Evolutionary conservation across 1,140 invertebrate species (phyloP).

Genomic region (Aphidius ervi): DNA sequence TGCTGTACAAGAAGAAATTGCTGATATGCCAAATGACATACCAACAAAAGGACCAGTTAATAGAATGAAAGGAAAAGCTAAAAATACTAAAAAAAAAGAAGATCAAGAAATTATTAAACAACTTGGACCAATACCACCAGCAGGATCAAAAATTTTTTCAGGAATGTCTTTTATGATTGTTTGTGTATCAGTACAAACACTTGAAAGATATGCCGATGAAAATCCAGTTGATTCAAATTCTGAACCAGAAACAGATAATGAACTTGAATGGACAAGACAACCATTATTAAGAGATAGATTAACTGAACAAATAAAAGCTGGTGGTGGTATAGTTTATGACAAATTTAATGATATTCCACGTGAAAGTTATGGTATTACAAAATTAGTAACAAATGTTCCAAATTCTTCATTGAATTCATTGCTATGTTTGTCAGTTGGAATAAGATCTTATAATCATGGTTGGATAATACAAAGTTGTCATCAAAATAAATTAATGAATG

Average conservation of each 20-base stretch:
- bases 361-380: conserved; percentile 53
- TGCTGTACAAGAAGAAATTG: conserved; percentile 55
- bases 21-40: conserved; percentile 42
- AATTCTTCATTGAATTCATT: conserved; percentile 60
- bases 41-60: conserved; percentile 29
- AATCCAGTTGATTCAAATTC: conserved; percentile 28
- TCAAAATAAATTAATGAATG: conserved; percentile 40
- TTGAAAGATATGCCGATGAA: conserved; percentile 34
- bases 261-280: conserved; percentile 50
- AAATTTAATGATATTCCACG: conserved; percentile 57
- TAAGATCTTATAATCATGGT: conserved; percentile 52
- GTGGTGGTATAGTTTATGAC: conserved; percentile 56
- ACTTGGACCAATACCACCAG: conserved; percentile 55
- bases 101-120: conserved; percentile 46
- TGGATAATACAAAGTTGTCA: conserved; percentile 58
- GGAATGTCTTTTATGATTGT: conserved; percentile 57
- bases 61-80: conserved; percentile 35
- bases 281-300: conserved; percentile 58
- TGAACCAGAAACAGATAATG: conserved; percentile 44
- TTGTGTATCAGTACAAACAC: conserved; percentile 44
- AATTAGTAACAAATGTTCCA: conserved; percentile 57
- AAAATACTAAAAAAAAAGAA: conserved; percentile 31
- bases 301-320: conserved; percentile 53
- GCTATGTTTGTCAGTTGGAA: conserved; percentile 55
- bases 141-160: conserved; percentile 51